phyloP scores from a whole-genome alignment of 2,113 vertebrate genomes.

The Datnioides undecimradiatus region DNA sequence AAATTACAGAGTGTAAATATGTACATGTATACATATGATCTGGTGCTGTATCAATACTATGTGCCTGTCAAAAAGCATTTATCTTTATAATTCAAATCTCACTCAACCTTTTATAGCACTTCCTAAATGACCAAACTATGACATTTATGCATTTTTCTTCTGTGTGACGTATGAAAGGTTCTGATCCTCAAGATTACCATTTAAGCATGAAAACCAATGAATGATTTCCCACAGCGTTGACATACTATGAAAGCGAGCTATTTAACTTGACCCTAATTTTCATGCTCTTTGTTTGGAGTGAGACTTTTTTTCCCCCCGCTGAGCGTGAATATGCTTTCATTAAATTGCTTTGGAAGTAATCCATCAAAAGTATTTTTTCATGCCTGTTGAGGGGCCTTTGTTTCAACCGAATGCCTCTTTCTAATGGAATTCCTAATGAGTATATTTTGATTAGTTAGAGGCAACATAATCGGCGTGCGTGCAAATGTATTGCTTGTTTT shows the following conservation, averaged over 20 bases:
- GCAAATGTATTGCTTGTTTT: neutral
- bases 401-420: constrained; percentile 8
- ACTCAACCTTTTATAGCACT: neutral
- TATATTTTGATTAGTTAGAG: neutral
- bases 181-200: neutral
- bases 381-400: neutral
- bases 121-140: neutral
- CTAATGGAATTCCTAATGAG: constrained; percentile 3
- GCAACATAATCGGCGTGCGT: neutral
- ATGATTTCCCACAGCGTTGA: constrained; percentile 8
- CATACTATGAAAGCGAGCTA: constrained; percentile 3
- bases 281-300: neutral
- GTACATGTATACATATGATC: neutral
- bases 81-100: neutral
- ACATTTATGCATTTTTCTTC: neutral
- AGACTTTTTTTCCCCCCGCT: constrained; percentile 17
- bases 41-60: neutral
- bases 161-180: constrained; percentile 10
- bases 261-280: constrained; percentile 30
- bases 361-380: constrained; percentile 40
- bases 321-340: neutral
- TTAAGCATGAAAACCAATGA: constrained; percentile 26
- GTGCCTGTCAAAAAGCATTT: neutral
- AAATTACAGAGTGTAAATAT: neutral
- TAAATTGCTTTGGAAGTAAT: constrained; percentile 20